A percentile compares a stretch with the other conserved stretches of the same genome.
Conservation (phyloP, 2,113 vertebrate species). For the Sphyrna mokarran region DNA sequence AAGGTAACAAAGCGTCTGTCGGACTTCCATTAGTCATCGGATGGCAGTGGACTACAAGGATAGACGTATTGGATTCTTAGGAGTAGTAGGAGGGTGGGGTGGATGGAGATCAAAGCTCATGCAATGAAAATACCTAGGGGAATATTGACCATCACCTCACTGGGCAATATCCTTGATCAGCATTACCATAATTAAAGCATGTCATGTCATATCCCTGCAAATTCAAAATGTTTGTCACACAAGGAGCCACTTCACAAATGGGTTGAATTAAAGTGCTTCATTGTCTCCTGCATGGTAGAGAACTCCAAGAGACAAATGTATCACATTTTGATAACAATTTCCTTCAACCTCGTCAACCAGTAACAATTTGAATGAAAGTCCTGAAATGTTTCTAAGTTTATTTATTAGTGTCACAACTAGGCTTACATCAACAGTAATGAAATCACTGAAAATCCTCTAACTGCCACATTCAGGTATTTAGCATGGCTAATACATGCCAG, state of each 20-base stretch:
- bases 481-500: no score
- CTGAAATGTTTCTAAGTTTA: no score
- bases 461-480: no score
- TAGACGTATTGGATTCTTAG: neutral
- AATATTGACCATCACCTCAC: neutral
- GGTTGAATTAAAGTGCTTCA: neutral
- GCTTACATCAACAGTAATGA: no score
- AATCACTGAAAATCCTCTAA: no score
- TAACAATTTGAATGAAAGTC: neutral
- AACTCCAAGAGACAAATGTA: neutral
- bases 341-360: neutral
- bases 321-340: neutral
- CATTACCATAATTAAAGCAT: neutral
- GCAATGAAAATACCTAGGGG: neutral
- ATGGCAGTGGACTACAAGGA: neutral
- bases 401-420: no score
- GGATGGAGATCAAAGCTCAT: neutral
- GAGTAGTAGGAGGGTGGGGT: neutral
- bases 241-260: neutral
- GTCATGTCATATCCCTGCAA: neutral
- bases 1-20: no score
- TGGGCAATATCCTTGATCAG: neutral
- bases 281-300: neutral
- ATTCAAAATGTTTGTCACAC: neutral
- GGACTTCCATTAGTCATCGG: no score